Percentiles rank a stretch among this genome's conserved stretches.
Conservation (phyloP, 2,797 vertebrate species). For the Helostoma temminkii region DNA sequence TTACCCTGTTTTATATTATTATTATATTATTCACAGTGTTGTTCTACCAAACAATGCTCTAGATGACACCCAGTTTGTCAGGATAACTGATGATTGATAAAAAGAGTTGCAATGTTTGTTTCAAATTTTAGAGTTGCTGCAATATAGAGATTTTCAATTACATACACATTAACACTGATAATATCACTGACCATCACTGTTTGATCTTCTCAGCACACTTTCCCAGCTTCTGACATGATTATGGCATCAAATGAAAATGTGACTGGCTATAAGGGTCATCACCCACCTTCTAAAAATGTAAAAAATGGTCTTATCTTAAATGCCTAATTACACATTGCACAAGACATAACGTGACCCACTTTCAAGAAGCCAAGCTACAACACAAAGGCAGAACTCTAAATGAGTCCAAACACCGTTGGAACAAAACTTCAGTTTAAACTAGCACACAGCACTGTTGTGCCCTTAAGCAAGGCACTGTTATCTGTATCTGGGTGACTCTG, state of each 20-base stretch:
- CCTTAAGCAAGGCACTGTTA: no score
- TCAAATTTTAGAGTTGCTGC: constrained; percentile 69
- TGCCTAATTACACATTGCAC: not conserved
- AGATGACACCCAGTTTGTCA: constrained; percentile 43
- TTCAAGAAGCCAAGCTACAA: not conserved
- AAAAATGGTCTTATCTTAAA: not conserved
- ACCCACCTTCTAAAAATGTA: constrained; percentile 11
- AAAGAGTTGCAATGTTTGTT: constrained; percentile 56
- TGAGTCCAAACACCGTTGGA: no score
- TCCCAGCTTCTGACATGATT: constrained; percentile 7
- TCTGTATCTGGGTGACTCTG: no score
- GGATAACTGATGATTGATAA: constrained; percentile 68
- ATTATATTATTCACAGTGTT: constrained; percentile 1
- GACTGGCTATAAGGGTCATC: constrained; percentile 8
- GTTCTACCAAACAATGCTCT: constrained; percentile 25
- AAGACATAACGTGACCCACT: not conserved
- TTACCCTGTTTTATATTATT: not conserved
- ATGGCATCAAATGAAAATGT: constrained; percentile 17
- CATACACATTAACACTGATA: constrained; percentile 50
- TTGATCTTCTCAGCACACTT: constrained; percentile 46
- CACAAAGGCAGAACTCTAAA: no score
- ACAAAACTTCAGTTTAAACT: no score
- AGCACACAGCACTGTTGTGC: no score
- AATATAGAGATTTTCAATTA: constrained; percentile 65
- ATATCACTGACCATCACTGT: constrained; percentile 37